These are phyloP conservation scores for Lymantria dispar DNA, from an alignment of 2,888 invertebrate species.

Conservation along the genomic window DNA sequence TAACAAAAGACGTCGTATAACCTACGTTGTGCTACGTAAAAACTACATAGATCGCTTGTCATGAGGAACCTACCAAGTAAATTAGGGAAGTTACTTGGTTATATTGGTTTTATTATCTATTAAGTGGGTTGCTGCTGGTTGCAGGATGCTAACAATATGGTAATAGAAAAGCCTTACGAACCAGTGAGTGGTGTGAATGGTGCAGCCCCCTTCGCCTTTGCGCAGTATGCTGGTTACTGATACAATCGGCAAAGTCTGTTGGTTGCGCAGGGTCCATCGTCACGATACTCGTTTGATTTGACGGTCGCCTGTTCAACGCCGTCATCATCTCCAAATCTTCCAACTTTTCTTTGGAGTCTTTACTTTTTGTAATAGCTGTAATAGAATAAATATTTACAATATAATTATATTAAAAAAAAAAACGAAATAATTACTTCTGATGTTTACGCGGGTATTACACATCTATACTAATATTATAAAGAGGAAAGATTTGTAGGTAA, in stretches of 20 bases:
- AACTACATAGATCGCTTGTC: too few relatives aligned
- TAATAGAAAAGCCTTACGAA: conserved; percentile 14
- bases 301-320: conserved; percentile 63
- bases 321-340: conserved; percentile 80
- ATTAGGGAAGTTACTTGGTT: too few relatives aligned
- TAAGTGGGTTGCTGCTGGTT: too few relatives aligned
- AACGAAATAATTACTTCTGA: too few relatives aligned
- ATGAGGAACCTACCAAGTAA: too few relatives aligned
- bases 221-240: conserved; percentile 82
- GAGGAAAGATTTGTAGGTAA: too few relatives aligned
- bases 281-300: conserved; percentile 70
- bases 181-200: conserved; percentile 65
- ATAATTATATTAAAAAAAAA: not conserved
- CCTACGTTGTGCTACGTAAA: too few relatives aligned
- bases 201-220: conserved; percentile 70
- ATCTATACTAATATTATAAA: too few relatives aligned
- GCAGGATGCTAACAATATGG: not conserved
- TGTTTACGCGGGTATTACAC: too few relatives aligned
- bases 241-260: conserved; percentile 83
- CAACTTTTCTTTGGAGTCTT: conserved; percentile 83
- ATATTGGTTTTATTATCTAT: too few relatives aligned
- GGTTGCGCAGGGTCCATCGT: conserved; percentile 66
- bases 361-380: conserved; percentile 83
- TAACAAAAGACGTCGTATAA: too few relatives aligned
- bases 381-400: conserved; percentile 13